These are phyloP conservation scores for Andrena chrysosceles DNA, from an alignment of 2,888 invertebrate species.

Conservation along the genomic window DNA sequence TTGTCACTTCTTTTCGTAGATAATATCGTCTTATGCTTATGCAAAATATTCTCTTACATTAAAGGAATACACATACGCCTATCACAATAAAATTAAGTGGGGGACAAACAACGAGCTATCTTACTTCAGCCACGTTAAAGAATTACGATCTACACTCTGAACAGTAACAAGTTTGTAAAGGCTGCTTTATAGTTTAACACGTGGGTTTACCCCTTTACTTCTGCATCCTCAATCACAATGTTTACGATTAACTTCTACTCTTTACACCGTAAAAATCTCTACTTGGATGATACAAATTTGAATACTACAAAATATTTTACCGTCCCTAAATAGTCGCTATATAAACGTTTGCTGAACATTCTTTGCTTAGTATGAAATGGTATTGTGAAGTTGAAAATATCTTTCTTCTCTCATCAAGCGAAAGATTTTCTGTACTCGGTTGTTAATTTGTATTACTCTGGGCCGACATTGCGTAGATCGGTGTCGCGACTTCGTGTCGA, in stretches of 20 bases:
- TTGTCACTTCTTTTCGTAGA: constrained; percentile 14
- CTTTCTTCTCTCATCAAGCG: constrained; percentile 2
- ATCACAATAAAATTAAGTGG: constrained; percentile 59
- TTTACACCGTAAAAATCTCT: constrained; percentile 55
- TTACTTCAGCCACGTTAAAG: constrained; percentile 38
- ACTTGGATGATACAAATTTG: constrained; percentile 53
- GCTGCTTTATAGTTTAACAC: constrained; percentile 52
- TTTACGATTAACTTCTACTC: constrained; percentile 40
- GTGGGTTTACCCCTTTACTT: constrained; percentile 42
- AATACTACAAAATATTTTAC: constrained; percentile 69
- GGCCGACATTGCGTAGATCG: constrained; percentile 53
- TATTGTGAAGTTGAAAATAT: constrained; percentile 31
- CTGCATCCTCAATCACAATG: constrained; percentile 43
- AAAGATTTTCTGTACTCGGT: constrained; percentile 1
- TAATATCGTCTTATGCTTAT: constrained; percentile 24
- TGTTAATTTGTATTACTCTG: constrained; percentile 34
- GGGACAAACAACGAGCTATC: constrained; percentile 39
- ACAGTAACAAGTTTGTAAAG: constrained; percentile 53
- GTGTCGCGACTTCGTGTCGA: constrained; percentile 29
- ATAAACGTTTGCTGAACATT: constrained; percentile 44
- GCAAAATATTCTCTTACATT: constrained; percentile 54
- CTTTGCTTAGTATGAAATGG: constrained; percentile 12
- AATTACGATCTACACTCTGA: constrained; percentile 56
- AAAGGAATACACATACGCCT: constrained; percentile 48
- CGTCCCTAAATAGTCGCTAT: constrained; percentile 34